Evolutionary conservation across 2,113 vertebrate species (phyloP).

Genomic region (Malurus alboscapulatus): DNA sequence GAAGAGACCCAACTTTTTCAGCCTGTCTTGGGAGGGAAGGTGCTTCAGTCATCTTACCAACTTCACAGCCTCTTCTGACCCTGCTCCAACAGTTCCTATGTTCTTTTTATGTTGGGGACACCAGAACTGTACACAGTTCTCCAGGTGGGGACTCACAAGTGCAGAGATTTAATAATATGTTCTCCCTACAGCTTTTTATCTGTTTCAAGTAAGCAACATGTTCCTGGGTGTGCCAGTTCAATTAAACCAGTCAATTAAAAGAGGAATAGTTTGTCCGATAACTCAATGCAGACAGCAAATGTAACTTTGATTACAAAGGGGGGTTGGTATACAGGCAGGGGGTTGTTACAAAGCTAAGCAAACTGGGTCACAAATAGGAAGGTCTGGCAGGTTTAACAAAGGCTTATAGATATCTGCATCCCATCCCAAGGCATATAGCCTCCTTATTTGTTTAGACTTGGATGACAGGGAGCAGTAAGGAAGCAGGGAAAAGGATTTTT

Average conservation of each 20-base stretch:
- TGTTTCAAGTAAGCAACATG: neutral
- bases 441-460: neutral
- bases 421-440: accelerated
- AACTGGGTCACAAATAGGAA: neutral
- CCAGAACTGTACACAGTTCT: neutral
- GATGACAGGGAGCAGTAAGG: neutral
- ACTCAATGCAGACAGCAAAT: accelerated
- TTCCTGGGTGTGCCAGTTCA: neutral
- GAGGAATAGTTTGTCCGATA: accelerated
- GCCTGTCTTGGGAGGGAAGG: too few relatives aligned
- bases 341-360: neutral
- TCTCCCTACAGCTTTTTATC: neutral
- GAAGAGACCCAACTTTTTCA: neutral
- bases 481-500: neutral
- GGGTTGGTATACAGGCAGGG: accelerated
- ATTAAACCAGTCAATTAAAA: neutral
- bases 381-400: neutral
- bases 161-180: neutral
- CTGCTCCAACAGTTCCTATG: neutral
- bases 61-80: neutral
- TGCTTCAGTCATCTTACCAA: neutral
- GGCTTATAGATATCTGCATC: neutral
- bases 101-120: neutral
- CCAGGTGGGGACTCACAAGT: neutral
- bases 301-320: neutral